Base-by-base conservation (phyloP, 2,113 vertebrate species). In the Hippocampus mohnikei region DNA sequence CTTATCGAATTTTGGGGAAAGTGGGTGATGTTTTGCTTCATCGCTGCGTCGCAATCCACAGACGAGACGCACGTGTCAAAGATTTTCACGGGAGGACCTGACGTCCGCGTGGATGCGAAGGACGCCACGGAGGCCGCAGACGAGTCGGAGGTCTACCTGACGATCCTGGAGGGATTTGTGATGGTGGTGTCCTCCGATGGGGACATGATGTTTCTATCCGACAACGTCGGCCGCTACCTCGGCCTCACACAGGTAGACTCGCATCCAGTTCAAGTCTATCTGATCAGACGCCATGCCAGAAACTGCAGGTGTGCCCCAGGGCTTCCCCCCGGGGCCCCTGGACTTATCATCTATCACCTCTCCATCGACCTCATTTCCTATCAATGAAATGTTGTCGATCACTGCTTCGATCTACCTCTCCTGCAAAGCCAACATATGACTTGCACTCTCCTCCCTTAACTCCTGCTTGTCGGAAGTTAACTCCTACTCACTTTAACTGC, bases 191-290 rank as follows among this genome's bases (percentile, higher is more conserved):
- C 95, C 70, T 92, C 94, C 53, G 93, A 95, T 60, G 97, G 97
- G 44, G 95, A 98, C 88, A 94, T 99, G 89, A 94, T 98, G 87
- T 98, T 95, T 85, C 83, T 98, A 71, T 98, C 97, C 0, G 94
- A 96, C 77, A 98, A 98, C 60, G 91, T 98, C 90, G 95, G 89
- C 92, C 95, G 95, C 81, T 94, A 94, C 77, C 94, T 98, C 94
- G 97, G 97, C 71, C 91, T 98, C 71, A 94, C 94, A 13, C 96
- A 97, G 95, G 97, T 98, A 87, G 8, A 67, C 46, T 21, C 58
- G 41, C 23, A 7, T 42, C 16, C 41, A 10, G 9, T 7, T 33
- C 29, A 33, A 33, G 48, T 6, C 18, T 2, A 20, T 18, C 18
- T 50, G 5, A 60, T 27, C n/a, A 20, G 4, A 29, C 23, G 8